A percentile compares a stretch with the other conserved stretches of the same genome.
Evolutionary conservation across 2,888 invertebrate genomes (phyloP).

Genomic region (Epistrophella euchroma): DNA sequence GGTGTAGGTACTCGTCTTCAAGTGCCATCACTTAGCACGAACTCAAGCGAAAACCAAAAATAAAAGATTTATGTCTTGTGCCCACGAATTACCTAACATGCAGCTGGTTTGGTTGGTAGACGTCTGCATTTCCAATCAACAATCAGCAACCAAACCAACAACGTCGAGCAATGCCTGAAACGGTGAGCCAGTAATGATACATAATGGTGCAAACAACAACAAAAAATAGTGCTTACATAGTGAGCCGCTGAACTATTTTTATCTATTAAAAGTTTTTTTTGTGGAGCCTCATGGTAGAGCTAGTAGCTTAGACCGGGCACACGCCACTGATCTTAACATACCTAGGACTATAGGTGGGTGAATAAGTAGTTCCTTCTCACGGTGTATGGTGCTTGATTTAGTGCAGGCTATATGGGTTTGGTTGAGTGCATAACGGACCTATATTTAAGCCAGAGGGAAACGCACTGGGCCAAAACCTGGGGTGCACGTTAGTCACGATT

Average conservation of each 20-base stretch:
- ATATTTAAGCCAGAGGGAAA: slow-evolving; percentile 6
- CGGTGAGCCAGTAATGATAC: slow-evolving; percentile 49
- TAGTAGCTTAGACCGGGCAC: slow-evolving; percentile 46
- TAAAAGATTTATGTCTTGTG: slow-evolving; percentile 23
- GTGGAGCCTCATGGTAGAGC: not conserved
- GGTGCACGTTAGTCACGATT: slow-evolving; percentile 71
- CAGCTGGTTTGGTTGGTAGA: slow-evolving; percentile 35
- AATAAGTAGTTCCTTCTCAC: slow-evolving; percentile 62
- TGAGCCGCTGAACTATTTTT: slow-evolving; percentile 26
- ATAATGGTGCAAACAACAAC: slow-evolving; percentile 37
- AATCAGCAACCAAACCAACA: slow-evolving; percentile 4
- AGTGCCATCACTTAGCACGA: slow-evolving; percentile 72
- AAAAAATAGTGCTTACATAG: not conserved
- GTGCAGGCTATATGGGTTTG: slow-evolving; percentile 26
- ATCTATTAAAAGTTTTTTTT: slow-evolving; percentile 45
- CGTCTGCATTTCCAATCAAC: slow-evolving; percentile 60
- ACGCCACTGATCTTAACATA: slow-evolving; percentile 52
- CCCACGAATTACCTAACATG: slow-evolving; percentile 54
- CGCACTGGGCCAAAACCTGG: slow-evolving; percentile 54
- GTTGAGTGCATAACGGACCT: slow-evolving; percentile 46
- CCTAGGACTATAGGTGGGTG: slow-evolving; percentile 33
- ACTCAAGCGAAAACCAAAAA: slow-evolving; percentile 49
- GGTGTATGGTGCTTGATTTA: slow-evolving; percentile 41
- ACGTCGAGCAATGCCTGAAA: not conserved
- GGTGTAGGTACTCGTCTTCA: slow-evolving; percentile 53